Conservation (phyloP, 2,888 invertebrate species). For the Ellobium chinense region DNA sequence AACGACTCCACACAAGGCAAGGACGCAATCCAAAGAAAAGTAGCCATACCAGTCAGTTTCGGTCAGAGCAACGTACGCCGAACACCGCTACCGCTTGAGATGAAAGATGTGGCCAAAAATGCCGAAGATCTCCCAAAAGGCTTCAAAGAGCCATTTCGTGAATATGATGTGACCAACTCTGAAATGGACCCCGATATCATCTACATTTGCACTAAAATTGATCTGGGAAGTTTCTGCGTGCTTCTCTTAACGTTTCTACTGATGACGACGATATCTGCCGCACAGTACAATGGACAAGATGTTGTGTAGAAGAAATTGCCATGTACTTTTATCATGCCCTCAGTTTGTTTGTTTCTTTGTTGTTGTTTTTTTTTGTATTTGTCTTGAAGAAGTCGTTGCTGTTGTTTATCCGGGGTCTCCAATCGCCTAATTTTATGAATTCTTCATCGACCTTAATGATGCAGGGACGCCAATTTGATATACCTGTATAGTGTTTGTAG, state of each 20-base stretch:
- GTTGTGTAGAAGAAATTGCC: not conserved
- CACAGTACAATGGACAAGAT: constrained; percentile 10
- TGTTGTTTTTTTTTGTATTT: too few relatives aligned
- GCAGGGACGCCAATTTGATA: too few relatives aligned
- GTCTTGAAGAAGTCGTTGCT: too few relatives aligned
- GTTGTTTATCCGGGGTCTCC: too few relatives aligned
- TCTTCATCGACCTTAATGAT: too few relatives aligned
- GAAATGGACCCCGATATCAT: constrained; percentile 31
- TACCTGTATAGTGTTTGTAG: too few relatives aligned
- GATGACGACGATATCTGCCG: constrained; percentile 14
- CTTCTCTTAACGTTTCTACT: constrained; percentile 9
- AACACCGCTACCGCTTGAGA: not conserved
- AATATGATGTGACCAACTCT: not conserved
- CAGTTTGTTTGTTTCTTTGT: too few relatives aligned
- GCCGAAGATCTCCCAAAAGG: not conserved
- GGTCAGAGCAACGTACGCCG: not conserved
- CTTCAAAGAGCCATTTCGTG: not conserved
- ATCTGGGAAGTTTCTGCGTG: constrained; percentile 11
- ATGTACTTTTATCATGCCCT: too few relatives aligned
- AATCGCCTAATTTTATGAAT: too few relatives aligned
- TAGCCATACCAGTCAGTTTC: too few relatives aligned
- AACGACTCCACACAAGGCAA: not conserved
- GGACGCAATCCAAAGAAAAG: not conserved
- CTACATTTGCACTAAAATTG: constrained; percentile 6
- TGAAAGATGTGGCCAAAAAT: not conserved